phyloP scores from a whole-genome alignment of 2,888 invertebrate species.

The Tetranychus piercei region DNA sequence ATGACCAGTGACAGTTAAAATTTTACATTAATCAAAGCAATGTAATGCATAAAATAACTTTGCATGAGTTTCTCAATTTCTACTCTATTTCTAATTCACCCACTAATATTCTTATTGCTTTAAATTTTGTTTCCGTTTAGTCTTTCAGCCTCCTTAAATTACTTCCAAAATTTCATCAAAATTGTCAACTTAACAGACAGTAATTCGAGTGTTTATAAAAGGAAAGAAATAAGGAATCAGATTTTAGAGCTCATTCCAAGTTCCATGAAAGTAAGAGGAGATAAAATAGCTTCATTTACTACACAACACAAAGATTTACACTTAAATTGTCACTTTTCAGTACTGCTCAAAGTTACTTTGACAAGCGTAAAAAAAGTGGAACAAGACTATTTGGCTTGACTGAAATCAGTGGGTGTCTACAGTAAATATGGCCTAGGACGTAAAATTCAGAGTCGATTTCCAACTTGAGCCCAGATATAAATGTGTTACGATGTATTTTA shows the following conservation, averaged over 20 bases:
- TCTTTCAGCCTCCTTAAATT: too few relatives aligned
- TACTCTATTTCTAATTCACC: not conserved
- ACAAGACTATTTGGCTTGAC: not conserved
- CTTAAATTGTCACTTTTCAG: not conserved
- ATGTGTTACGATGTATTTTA: not conserved
- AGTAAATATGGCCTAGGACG: not conserved
- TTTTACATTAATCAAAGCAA: not conserved
- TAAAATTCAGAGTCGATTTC: not conserved
- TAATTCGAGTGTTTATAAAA: too few relatives aligned
- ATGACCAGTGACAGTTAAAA: not conserved
- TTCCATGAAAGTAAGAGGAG: not conserved
- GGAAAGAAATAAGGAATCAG: too few relatives aligned
- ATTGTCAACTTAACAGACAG: too few relatives aligned
- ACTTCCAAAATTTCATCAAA: too few relatives aligned
- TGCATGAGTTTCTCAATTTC: not conserved
- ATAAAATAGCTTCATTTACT: not conserved
- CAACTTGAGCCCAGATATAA: not conserved
- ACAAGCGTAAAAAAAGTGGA: not conserved
- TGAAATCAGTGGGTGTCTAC: not conserved
- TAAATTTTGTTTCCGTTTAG: not conserved
- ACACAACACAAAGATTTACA: not conserved
- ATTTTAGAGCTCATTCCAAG: too few relatives aligned
- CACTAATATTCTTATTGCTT: not conserved
- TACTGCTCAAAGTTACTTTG: not conserved
- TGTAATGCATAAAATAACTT: not conserved